A percentile compares a stretch with the other conserved stretches of the same genome.
Conservation (phyloP, 30 jellyfish, hydroid and myxozoan genomes). For the Pelagia noctiluca region DNA sequence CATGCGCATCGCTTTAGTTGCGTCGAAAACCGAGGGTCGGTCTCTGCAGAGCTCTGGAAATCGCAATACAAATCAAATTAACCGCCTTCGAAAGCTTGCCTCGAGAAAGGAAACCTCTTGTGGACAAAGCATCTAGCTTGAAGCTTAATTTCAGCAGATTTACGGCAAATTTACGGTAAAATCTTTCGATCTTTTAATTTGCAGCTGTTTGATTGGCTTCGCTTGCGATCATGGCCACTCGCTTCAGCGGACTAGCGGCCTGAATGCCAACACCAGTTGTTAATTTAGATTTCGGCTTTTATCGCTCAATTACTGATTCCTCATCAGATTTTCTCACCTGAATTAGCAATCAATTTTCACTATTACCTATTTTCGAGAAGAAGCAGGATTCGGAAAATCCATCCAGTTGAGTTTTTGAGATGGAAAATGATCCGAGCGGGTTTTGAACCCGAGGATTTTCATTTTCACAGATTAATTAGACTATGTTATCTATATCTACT, state of each 20-base stretch:
- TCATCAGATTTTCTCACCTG: too few relatives aligned
- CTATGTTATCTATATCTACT: too few relatives aligned
- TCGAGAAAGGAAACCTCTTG: not conserved
- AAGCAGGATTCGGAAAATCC: too few relatives aligned
- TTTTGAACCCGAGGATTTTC: too few relatives aligned
- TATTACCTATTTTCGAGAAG: too few relatives aligned
- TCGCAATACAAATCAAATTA: not conserved
- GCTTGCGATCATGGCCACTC: constrained; percentile 59
- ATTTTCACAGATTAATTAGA: too few relatives aligned
- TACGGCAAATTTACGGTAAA: not conserved
- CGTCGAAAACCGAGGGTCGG: not conserved
- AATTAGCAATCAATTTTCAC: too few relatives aligned
- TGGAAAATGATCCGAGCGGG: too few relatives aligned
- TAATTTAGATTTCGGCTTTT: too few relatives aligned
- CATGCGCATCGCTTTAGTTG: not conserved
- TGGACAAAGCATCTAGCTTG: too few relatives aligned
- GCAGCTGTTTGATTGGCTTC: not conserved
- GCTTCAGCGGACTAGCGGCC: constrained; percentile 52
- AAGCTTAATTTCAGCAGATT: constrained; percentile 15
- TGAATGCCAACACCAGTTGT: constrained; percentile 66
- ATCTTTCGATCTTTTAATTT: not conserved
- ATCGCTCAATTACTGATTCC: too few relatives aligned
- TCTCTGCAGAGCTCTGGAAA: not conserved
- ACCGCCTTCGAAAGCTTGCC: not conserved
- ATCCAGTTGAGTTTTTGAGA: too few relatives aligned